Percentiles rank a stretch among this genome's conserved stretches.
Conservation (phyloP, 2,113 vertebrate genomes). For the Eolophus roseicapilla region DNA sequence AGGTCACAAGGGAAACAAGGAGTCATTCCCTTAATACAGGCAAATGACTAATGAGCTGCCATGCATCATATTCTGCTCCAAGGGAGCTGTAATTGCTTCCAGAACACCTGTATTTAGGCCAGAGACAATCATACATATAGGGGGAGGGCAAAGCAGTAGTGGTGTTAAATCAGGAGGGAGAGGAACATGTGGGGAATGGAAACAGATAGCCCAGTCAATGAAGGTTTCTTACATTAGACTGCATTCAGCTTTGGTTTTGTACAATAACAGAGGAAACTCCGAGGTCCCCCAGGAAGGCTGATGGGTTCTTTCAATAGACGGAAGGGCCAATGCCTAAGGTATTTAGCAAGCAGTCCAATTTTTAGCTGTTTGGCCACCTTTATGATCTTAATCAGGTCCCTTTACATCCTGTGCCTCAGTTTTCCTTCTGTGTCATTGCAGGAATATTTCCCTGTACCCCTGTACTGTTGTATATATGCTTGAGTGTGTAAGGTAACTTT, state of each 20-base stretch:
- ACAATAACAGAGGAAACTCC: neutral
- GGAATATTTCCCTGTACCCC: neutral
- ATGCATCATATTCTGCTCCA: neutral
- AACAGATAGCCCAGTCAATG: neutral
- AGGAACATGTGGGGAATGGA: neutral
- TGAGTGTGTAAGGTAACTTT: neutral
- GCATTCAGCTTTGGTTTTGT: neutral
- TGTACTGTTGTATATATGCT: neutral
- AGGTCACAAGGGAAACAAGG: slow-evolving; percentile 51
- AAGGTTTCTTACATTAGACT: neutral
- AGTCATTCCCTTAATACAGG: slow-evolving; percentile 15
- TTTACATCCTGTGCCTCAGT: neutral
- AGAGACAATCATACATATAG: neutral
- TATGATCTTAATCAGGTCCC: neutral
- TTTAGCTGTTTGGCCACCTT: neutral
- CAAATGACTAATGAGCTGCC: slow-evolving; percentile 28
- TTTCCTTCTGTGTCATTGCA: neutral
- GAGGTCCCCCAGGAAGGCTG: neutral
- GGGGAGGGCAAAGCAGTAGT: neutral
- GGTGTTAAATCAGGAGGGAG: neutral
- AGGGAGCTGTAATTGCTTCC: slow-evolving; percentile 3
- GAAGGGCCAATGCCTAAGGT: neutral
- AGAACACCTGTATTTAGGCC: slow-evolving; percentile 38
- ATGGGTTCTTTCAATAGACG: neutral
- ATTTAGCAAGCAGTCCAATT: neutral